Evolutionary conservation across 2,888 invertebrate species (phyloP), one percentile per base, ranked within the genome.

Genomic region (Harpalus rufipes): DNA sequence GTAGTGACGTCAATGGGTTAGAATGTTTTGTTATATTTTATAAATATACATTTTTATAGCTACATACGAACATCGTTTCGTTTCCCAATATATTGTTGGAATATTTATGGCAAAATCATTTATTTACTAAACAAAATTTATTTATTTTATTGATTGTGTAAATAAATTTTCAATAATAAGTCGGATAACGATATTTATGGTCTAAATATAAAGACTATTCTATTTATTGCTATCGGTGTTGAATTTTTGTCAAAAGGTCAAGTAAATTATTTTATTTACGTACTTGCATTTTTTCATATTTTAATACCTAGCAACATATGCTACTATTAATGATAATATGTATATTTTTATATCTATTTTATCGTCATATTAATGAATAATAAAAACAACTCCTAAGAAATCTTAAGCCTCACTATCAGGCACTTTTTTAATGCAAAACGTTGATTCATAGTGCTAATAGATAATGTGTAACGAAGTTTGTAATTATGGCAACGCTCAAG

Each of bases 191-290:
- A 44, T 1, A 74, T 1, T 74, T 44, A 16, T 12, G 44, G 18
- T 74, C 72, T 74, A 74, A 74, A 74, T 51, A 74, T 74, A 44
- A 32, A 44, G 8, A 44, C 51, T 74, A 74, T 74, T 16, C 51
- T 68, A 74, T 44, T 74, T 74, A 74, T 74, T 44, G 18, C 10
- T 74, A 74, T 44, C 14, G 25, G n/a, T 25, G 32, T 72, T 41
- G 14, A 14, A 14, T 72, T 72, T 72, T 7, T 41, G 41, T 14
- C 12, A 78, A 76, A 78, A 78, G 59, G 78, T 59, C 21, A 78
- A 78, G 25, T 58, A 78, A n/a, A 78, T 78, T 16, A 78, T 56
- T 25, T 18, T 78, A 25, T 78, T 78, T 78, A 78, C 51, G 25
- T 56, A 78, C 21, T 8, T 7, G n/a, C n/a, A 78, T 25, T 7